Base-by-base conservation (phyloP, 2,888 invertebrate species). In the Drosophila colorata region DNA sequence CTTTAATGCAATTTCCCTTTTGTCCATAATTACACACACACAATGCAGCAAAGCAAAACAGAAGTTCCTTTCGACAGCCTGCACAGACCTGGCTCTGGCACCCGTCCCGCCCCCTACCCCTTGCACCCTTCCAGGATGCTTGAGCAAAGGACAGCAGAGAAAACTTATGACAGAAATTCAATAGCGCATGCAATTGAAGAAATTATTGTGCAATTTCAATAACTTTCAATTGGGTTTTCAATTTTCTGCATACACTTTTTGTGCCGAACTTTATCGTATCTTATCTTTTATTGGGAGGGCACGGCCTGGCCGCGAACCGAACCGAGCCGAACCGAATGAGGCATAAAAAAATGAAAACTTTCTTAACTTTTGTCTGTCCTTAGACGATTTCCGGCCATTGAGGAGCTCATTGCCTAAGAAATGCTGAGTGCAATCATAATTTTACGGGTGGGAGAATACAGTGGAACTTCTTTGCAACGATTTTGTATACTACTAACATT, bases 191-290 rank as follows among this genome's bases (percentile, higher is more conserved):
- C 89, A 87, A 85, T 85, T 87, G 77, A 81, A 79, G 85, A 85
- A 88, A 88, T 88, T 88, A 87, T 85, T 85, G 85, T 87, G 87
- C 87, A 85, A 88, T 85, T 85, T 85, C 89, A 85, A 85, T 85
- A 88, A 85, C 89, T 87, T 85, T 88, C 87, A 87, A 85, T 85
- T 85, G 85, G 78, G 85, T 87, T 87, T 85, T 83, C 83, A 77
- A 88, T 88, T 88, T 83, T 80, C 72, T 81, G 81, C 79, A 84
- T 80, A 83, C 69, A 69, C 66, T 68, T 59, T 66, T 64, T 53
- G 44, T 48, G 49, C 56, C 28, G 14, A 78, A 81, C 81, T 78
- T 81, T 68, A 74, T 67, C 71, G 70, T 78, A 80, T 79, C 71
- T 73, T 70, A 78, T 76, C 66, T 83, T 74, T 57, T 67, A 61